A percentile compares a stretch with the other conserved stretches of the same genome.
These are phyloP conservation scores for Poeciliopsis turneri DNA, from an alignment of 2,797 vertebrate species.

Conservation along the genomic window DNA sequence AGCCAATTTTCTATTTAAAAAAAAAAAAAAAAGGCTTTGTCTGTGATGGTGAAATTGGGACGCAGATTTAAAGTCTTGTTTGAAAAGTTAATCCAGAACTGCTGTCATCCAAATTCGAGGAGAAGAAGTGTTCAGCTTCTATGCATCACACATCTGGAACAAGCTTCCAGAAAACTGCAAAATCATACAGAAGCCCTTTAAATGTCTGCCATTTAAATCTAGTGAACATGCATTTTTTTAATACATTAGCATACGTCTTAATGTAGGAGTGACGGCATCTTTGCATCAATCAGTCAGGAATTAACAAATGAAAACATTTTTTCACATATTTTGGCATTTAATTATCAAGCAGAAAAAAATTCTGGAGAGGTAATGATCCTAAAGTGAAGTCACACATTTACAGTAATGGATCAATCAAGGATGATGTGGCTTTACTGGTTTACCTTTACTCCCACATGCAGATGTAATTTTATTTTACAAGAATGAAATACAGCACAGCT, in stretches of 20 bases:
- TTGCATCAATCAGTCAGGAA: not conserved
- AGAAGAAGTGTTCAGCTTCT: too few relatives aligned
- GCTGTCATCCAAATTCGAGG: too few relatives aligned
- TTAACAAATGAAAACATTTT: not conserved
- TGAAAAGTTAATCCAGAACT: too few relatives aligned
- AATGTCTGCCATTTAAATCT: not conserved
- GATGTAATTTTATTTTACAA: not conserved
- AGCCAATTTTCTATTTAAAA: not conserved
- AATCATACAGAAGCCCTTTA: not conserved
- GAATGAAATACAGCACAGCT: not conserved
- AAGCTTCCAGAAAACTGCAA: too few relatives aligned
- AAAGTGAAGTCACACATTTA: not conserved
- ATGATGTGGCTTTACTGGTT: not conserved
- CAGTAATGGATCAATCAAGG: not conserved
- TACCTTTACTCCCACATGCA: not conserved
- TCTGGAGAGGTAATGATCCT: not conserved
- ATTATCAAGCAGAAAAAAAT: not conserved
- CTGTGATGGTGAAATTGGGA: not conserved
- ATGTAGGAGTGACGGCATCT: not conserved
- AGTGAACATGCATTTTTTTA: not conserved
- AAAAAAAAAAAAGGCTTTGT: not conserved
- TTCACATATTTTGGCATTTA: not conserved
- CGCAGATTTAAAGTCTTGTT: not conserved
- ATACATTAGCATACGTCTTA: not conserved
- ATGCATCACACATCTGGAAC: too few relatives aligned